Base-by-base conservation (phyloP, 2,113 vertebrate species). In the Lontra canadensis region DNA sequence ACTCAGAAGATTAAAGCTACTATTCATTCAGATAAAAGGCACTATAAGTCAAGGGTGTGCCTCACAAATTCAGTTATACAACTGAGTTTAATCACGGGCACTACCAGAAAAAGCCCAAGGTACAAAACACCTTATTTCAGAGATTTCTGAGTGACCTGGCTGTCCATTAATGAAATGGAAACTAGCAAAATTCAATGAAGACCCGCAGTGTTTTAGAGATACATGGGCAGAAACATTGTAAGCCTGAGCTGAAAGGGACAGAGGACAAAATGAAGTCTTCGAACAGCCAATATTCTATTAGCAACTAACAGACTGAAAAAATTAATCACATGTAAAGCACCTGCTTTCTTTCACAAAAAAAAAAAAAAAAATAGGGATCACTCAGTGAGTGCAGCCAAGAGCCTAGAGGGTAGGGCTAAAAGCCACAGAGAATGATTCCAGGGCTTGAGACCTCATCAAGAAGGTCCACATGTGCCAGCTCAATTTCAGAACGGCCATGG, bases 141-240 rank as follows among this genome's bases (percentile, higher is more conserved):
- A 94, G 25, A 67, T 80, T 25, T 44, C 7, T 59, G 31, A 65
- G 34, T 49, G 31, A 34, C 59, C 11, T 76, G 78, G 69, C 52
- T 94, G 94, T 92, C 61, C 26, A 34, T 78, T 67, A 91, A 94
- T 76, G 42, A 89, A 92, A 91, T 67, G 34, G 39, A 96, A 94
- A 47, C 79, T 63, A 93, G 25, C 20, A 91, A 96, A 84, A 85
- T 25, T 55, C 73, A 92, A 42, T 25, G 34, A 94, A 87, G 49
- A 69, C 5, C 49, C 79, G 49, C 36, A 76, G 83, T 61, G 26
- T 31, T 90, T 90, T 90, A 93, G 52, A 88, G 95, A 92, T 36
- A 94, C n/a, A 85, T 3, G 67, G 12, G 29, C 83, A 85, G 65
- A 78, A 89, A 89, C 57, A 94, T 31, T 20, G 20, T 14, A 29